phyloP scores from a whole-genome alignment of 1,140 invertebrate species.

The Camponotus vicinus region DNA sequence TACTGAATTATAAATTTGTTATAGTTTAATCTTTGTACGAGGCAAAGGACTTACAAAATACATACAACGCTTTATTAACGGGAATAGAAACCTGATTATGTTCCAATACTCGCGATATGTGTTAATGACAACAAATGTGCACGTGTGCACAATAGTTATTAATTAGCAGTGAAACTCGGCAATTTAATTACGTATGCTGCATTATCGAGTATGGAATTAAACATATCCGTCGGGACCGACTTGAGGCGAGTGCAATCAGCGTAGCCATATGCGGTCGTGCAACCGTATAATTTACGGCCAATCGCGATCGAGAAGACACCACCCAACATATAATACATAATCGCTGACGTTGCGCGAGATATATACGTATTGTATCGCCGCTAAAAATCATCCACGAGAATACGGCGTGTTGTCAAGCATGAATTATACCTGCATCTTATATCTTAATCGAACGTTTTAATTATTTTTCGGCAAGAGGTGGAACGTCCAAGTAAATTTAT shows the following conservation, averaged over 20 bases:
- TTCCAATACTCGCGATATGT: constrained; percentile 25
- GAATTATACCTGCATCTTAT: constrained; percentile 58
- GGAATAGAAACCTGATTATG: constrained; percentile 19
- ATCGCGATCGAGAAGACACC: constrained; percentile 62
- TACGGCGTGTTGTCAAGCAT: constrained; percentile 58
- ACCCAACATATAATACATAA: constrained; percentile 64
- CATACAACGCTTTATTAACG: constrained; percentile 20
- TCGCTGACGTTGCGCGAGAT: constrained; percentile 59
- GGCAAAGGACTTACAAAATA: constrained; percentile 23
- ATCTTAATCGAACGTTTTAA: constrained; percentile 64
- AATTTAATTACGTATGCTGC: constrained; percentile 63
- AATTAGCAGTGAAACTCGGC: constrained; percentile 60
- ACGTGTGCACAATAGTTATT: constrained; percentile 53
- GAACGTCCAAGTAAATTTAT: constrained; percentile 61
- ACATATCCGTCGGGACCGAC: constrained; percentile 60
- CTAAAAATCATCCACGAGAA: constrained; percentile 59
- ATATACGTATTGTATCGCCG: constrained; percentile 62
- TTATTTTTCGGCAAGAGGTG: constrained; percentile 63
- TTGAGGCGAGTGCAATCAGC: constrained; percentile 61
- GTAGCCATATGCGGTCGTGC: constrained; percentile 56
- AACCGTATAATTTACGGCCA: constrained; percentile 62
- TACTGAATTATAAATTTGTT: not conserved
- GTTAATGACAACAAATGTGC: constrained; percentile 49
- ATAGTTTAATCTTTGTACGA: not conserved
- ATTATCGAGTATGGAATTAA: constrained; percentile 60